phyloP scores from a whole-genome alignment of 2,113 vertebrate species.

The Oreochromis spilurus region DNA sequence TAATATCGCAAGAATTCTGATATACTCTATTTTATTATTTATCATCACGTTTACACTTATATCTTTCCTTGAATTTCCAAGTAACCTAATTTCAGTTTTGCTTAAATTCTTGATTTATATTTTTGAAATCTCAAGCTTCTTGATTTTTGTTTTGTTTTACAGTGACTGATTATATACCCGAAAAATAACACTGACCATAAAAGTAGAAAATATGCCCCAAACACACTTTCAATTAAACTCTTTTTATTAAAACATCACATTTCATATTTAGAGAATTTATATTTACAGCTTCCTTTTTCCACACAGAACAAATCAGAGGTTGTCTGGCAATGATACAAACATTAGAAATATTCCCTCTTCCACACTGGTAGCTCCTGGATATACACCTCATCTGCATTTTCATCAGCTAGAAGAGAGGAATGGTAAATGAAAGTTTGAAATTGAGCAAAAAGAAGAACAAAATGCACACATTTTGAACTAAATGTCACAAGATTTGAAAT shows the following conservation, averaged over 20 bases:
- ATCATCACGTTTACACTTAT: not conserved
- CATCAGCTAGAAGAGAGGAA: slow-evolving; percentile 48
- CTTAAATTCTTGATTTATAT: not conserved
- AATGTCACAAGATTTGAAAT: not conserved
- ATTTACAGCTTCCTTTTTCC: slow-evolving; percentile 40
- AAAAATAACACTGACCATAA: not conserved
- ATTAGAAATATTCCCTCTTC: slow-evolving; percentile 76
- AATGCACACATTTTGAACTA: not conserved
- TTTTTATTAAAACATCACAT: slow-evolving; percentile 71
- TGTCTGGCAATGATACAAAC: not conserved
- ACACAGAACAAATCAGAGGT: not conserved
- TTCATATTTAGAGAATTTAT: slow-evolving; percentile 14
- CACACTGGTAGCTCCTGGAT: slow-evolving; percentile 72
- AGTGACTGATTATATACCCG: not conserved
- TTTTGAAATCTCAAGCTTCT: not conserved
- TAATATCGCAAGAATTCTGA: not conserved
- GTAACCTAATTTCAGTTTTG: not conserved
- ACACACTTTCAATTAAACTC: slow-evolving; percentile 53
- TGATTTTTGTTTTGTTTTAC: not conserved
- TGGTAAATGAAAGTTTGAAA: not conserved
- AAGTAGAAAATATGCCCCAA: not conserved
- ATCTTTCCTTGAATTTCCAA: not conserved
- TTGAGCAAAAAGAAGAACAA: not conserved
- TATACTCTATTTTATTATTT: not conserved
- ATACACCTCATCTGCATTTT: slow-evolving; percentile 64